Evolutionary conservation across 2,888 invertebrate genomes (phyloP).

Genomic region (Seira musarum): DNA sequence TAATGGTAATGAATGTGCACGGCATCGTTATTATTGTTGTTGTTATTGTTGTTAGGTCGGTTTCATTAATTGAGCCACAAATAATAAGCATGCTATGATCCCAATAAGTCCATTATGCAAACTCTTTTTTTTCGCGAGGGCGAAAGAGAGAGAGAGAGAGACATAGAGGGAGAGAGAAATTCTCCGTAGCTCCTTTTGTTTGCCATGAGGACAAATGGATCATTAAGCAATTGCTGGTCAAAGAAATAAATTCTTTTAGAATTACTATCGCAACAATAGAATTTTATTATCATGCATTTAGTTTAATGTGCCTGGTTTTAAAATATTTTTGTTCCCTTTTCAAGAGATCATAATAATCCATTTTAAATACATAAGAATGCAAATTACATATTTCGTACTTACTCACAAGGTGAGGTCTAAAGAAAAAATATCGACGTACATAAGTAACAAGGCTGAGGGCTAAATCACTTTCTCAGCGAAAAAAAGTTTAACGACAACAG

Average conservation of each 20-base stretch:
- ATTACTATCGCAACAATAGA: slow-evolving; percentile 10
- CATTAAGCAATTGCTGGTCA: slow-evolving; percentile 9
- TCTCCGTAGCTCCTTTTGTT: neutral
- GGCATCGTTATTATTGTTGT: too few relatives aligned
- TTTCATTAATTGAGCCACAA: too few relatives aligned
- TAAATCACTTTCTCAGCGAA: too few relatives aligned
- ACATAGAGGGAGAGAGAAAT: neutral
- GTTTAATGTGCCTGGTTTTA: neutral
- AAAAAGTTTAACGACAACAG: too few relatives aligned
- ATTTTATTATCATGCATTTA: slow-evolving; percentile 15
- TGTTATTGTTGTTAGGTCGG: too few relatives aligned
- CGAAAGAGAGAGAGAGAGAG: neutral
- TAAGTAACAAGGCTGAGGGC: too few relatives aligned
- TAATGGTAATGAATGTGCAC: neutral
- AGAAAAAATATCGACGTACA: too few relatives aligned
- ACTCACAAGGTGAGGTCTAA: too few relatives aligned
- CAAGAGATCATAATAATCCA: neutral
- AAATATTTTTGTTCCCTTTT: neutral
- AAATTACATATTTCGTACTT: neutral
- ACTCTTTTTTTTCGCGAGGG: too few relatives aligned
- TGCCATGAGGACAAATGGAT: slow-evolving; percentile 10
- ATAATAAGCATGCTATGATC: too few relatives aligned
- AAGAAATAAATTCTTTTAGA: slow-evolving; percentile 1
- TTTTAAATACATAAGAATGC: neutral
- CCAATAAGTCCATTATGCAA: slow-evolving; percentile 13